phyloP scores from a whole-genome alignment of 2,113 vertebrate genomes.

The Jacana jacana region DNA sequence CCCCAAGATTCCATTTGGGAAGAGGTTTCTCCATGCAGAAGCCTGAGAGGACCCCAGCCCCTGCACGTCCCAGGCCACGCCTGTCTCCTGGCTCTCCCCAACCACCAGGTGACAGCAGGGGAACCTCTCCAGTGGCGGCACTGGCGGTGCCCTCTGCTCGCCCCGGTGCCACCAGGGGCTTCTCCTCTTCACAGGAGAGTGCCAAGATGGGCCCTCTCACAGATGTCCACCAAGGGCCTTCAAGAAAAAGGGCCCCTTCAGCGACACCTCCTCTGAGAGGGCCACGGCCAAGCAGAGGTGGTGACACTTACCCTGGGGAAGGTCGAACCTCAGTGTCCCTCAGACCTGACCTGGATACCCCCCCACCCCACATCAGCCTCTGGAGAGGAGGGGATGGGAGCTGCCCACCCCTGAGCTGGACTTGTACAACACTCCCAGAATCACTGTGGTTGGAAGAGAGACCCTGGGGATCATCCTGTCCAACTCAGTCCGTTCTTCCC shows the following conservation, averaged over 20 bases:
- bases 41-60: not conserved
- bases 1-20: not conserved
- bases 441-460: too few species aligned
- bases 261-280: not conserved
- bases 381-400: not conserved
- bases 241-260: accelerated
- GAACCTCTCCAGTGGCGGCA: too few species aligned
- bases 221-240: not conserved
- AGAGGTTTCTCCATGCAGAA: not conserved
- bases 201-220: not conserved
- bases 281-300: not conserved
- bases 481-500: not conserved
- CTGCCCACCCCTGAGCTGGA: not conserved
- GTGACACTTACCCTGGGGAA: not conserved
- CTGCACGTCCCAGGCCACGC: not conserved
- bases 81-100: not conserved
- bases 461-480: too few species aligned
- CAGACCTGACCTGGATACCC: not conserved
- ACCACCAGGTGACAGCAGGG: not conserved
- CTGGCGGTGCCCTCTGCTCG: not conserved
- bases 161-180: not conserved
- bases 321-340: too few species aligned
- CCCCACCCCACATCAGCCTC: too few species aligned
- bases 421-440: not conserved
- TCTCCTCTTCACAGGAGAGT: not conserved